Conservation (phyloP, 1,140 invertebrate species). For the Drosophila jambulina region DNA sequence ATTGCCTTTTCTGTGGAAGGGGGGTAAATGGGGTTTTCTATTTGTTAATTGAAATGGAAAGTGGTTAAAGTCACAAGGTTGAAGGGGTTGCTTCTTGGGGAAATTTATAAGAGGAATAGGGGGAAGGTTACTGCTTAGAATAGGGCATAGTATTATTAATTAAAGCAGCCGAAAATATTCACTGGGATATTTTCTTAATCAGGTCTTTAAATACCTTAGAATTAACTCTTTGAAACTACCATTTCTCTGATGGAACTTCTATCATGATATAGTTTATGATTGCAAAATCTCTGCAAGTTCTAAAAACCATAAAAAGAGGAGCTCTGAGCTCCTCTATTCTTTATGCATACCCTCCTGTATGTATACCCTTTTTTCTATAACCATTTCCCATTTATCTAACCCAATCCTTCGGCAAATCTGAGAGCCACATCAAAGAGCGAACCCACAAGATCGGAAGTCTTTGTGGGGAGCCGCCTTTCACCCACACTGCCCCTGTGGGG, state of each 20-base stretch:
- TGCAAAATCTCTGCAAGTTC: not conserved
- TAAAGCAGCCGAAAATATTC: not conserved
- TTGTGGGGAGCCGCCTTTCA: conserved; percentile 33
- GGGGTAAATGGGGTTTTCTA: not conserved
- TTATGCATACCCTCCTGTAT: too few relatives aligned
- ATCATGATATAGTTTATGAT: too few relatives aligned
- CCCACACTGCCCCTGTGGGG: conserved; percentile 31
- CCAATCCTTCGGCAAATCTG: conserved; percentile 5
- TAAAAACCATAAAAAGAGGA: not conserved
- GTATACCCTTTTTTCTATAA: not conserved
- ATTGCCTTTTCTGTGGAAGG: not conserved
- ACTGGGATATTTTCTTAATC: not conserved
- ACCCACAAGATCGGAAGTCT: not conserved
- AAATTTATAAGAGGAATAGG: not conserved
- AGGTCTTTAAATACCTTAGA: not conserved
- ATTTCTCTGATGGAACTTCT: not conserved
- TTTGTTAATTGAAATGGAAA: conserved; percentile 47
- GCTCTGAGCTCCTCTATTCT: not conserved
- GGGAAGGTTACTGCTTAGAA: not conserved
- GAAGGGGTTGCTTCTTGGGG: not conserved
- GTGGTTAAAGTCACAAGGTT: not conserved
- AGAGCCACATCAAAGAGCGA: conserved; percentile 8
- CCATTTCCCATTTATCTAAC: not conserved
- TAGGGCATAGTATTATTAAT: accelerated
- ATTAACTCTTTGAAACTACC: not conserved